These are phyloP conservation scores for Callimorpha dominula DNA, from an alignment of 2,888 invertebrate genomes.

Conservation along the genomic window DNA sequence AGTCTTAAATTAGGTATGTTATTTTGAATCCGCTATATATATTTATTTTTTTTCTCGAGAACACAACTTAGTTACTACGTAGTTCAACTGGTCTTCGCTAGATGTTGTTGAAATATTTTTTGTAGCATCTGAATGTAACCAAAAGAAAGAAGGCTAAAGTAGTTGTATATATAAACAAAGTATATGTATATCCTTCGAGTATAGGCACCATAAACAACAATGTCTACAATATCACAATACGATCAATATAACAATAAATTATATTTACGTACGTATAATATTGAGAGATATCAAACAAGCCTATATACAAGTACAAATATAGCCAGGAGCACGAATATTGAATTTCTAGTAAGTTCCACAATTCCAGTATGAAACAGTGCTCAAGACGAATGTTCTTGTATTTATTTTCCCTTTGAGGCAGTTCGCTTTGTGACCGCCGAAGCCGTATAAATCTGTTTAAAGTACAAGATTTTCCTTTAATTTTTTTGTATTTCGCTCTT, in stretches of 20 bases:
- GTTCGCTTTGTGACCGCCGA: conserved; percentile 56
- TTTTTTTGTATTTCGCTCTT: conserved; percentile 45
- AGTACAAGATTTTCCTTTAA: conserved; percentile 50
- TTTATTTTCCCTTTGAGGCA: conserved; percentile 55
- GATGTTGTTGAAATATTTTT: not conserved
- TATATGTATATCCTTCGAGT: not conserved
- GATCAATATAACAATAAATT: not conserved
- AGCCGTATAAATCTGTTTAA: conserved; percentile 61
- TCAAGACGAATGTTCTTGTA: conserved; percentile 31
- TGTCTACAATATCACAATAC: not conserved
- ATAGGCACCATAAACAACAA: not conserved
- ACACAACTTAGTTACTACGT: too few relatives aligned
- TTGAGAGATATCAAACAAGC: not conserved
- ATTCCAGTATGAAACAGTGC: conserved; percentile 27
- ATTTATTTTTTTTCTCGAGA: too few relatives aligned
- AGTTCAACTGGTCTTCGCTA: too few relatives aligned
- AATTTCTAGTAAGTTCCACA: conserved; percentile 43
- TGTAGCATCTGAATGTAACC: not conserved
- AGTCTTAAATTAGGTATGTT: too few relatives aligned
- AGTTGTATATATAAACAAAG: not conserved
- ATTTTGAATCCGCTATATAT: too few relatives aligned
- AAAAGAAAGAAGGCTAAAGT: not conserved
- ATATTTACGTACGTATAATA: too few relatives aligned
- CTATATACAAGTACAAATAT: not conserved
- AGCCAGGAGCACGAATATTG: conserved; percentile 41